Evolutionary conservation across 1,140 invertebrate species (phyloP).

Genomic region (Hestina assimilis): DNA sequence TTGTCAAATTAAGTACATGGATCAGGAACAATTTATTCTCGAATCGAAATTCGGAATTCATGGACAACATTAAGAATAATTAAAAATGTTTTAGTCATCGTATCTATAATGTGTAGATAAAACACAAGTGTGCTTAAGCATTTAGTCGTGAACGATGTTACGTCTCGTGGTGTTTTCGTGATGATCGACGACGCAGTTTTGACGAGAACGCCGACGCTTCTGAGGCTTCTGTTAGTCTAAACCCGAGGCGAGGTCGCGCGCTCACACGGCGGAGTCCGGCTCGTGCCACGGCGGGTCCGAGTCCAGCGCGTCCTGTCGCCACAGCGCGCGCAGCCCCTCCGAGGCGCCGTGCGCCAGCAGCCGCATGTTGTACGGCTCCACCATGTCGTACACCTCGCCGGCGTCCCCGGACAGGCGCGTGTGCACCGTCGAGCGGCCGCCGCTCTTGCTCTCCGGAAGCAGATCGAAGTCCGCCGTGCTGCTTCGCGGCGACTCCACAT

Average conservation of each 20-base stretch:
- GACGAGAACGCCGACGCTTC: neutral
- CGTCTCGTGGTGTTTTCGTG: neutral
- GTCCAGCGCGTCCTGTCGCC: slow-evolving; percentile 73
- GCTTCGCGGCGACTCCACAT: slow-evolving; percentile 52
- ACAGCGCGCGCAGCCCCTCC: slow-evolving; percentile 54
- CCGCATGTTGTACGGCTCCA: slow-evolving; percentile 69
- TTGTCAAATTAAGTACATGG: neutral
- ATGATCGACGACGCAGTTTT: neutral
- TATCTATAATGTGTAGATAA: too few relatives aligned
- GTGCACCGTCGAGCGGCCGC: slow-evolving; percentile 17
- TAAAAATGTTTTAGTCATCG: neutral
- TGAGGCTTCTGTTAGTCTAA: neutral
- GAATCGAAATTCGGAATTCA: neutral
- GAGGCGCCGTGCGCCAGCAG: slow-evolving; percentile 56
- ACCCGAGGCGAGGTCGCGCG: neutral
- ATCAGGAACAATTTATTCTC: too few relatives aligned
- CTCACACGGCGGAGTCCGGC: slow-evolving; percentile 70
- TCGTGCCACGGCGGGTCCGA: slow-evolving; percentile 68
- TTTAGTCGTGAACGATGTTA: neutral
- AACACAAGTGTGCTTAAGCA: neutral
- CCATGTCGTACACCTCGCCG: slow-evolving; percentile 50
- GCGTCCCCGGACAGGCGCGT: slow-evolving; percentile 27
- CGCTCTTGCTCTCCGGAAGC: slow-evolving; percentile 54
- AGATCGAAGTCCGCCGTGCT: slow-evolving; percentile 48
- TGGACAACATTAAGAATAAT: neutral